These are phyloP conservation scores for Palythoa heliodiscus DNA, from an alignment of 92 coral and sea anemone genomes.

Conservation along the genomic window DNA sequence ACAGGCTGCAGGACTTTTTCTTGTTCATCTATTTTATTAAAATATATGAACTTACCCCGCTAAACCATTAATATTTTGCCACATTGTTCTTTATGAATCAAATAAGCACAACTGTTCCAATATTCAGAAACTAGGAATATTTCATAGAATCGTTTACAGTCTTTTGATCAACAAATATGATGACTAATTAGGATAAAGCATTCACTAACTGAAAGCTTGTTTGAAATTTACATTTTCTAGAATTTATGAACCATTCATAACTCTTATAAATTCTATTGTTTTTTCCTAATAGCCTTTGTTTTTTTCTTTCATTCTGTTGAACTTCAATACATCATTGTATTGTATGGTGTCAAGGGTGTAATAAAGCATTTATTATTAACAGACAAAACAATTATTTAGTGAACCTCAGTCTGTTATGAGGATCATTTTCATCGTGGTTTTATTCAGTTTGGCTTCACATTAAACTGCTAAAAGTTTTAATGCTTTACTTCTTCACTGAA, in stretches of 20 bases:
- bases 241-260: slow-evolving; percentile 2
- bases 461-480: not conserved
- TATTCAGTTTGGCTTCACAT: slow-evolving; percentile 12
- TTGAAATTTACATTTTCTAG: slow-evolving; percentile 17
- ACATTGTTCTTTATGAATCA: too few species aligned
- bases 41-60: too few species aligned
- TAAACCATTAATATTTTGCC: too few species aligned
- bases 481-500: not conserved
- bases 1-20: too few species aligned
- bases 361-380: slow-evolving; percentile 21
- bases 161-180: not conserved
- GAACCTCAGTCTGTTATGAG: slow-evolving; percentile 17
- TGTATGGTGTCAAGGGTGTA: not conserved
- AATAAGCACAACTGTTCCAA: too few species aligned
- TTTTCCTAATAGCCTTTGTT: slow-evolving; percentile 5
- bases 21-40: too few species aligned
- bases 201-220: not conserved
- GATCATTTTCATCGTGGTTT: not conserved
- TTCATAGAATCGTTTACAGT: not conserved
- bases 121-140: not conserved
- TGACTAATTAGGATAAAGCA: not conserved
- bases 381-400: not conserved
- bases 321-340: not conserved
- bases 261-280: not conserved
- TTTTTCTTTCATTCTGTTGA: slow-evolving; percentile 10